Evolutionary conservation across 2,797 vertebrate genomes (phyloP).

Genomic region (Scolopax bukidnonensis): DNA sequence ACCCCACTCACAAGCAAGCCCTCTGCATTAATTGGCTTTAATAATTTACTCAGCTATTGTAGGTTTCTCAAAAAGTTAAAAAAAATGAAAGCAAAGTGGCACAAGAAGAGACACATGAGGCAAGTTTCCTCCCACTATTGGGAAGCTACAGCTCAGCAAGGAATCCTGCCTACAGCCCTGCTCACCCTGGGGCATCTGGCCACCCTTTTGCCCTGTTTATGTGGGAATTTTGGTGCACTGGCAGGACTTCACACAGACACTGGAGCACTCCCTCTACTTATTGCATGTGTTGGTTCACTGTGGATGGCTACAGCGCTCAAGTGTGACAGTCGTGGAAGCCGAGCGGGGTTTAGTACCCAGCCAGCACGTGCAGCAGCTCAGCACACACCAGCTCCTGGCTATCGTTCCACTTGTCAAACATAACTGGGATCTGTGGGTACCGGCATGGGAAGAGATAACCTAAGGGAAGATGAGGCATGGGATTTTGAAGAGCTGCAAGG

Average conservation of each 20-base stretch:
- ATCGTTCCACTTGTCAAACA: neutral
- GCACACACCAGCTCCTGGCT: neutral
- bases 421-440: neutral
- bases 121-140: neutral
- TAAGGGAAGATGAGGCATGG: neutral
- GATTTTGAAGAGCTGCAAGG: neutral
- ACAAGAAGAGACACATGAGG: neutral
- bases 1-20: neutral
- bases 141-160: neutral
- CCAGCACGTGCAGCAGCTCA: neutral
- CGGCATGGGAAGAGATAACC: neutral
- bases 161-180: neutral
- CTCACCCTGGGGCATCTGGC: rapidly evolving
- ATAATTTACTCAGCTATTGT: neutral
- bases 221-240: neutral
- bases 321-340: neutral
- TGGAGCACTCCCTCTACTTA: neutral
- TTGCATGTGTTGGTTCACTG: rapidly evolving
- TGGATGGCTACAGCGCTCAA: rapidly evolving
- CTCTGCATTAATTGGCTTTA: neutral
- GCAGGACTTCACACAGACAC: neutral
- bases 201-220: neutral
- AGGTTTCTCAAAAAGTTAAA: neutral
- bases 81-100: neutral
- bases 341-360: neutral